Conservation (phyloP, 1,140 invertebrate species). For the Caerostris extrusa region DNA sequence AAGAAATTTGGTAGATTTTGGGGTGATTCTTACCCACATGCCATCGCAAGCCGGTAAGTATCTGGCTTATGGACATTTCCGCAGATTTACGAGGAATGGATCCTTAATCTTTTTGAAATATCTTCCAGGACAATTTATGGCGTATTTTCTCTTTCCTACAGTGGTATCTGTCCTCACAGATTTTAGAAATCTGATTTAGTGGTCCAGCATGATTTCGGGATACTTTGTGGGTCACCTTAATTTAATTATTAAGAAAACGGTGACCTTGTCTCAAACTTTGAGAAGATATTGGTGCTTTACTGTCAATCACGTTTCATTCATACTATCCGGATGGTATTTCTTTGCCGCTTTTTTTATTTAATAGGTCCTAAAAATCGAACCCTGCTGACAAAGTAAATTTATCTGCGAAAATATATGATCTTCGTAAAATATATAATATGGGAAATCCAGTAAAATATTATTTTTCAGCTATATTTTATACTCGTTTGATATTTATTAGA, state of each 20-base stretch:
- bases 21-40: not conserved
- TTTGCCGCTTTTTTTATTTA: not conserved
- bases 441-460: not conserved
- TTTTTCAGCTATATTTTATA: too few species aligned
- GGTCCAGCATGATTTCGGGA: not conserved
- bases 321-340: not conserved
- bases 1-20: not conserved
- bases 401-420: not conserved
- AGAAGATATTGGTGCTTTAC: conserved; percentile 14
- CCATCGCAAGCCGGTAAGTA: not conserved
- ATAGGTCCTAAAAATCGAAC: not conserved
- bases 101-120: not conserved
- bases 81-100: not conserved
- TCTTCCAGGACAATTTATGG: not conserved
- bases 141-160: conserved; percentile 9
- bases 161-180: conserved; percentile 23
- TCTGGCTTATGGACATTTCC: not conserved
- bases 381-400: not conserved
- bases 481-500: too few species aligned
- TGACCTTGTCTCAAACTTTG: not conserved
- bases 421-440: not conserved
- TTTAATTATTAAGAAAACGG: conserved; percentile 5
- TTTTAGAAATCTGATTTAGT: conserved; percentile 40
- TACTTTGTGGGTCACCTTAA: not conserved
- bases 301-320: not conserved